Base-by-base conservation (phyloP, 2,797 vertebrate genomes). In the Phrynocephalus vlangalii region DNA sequence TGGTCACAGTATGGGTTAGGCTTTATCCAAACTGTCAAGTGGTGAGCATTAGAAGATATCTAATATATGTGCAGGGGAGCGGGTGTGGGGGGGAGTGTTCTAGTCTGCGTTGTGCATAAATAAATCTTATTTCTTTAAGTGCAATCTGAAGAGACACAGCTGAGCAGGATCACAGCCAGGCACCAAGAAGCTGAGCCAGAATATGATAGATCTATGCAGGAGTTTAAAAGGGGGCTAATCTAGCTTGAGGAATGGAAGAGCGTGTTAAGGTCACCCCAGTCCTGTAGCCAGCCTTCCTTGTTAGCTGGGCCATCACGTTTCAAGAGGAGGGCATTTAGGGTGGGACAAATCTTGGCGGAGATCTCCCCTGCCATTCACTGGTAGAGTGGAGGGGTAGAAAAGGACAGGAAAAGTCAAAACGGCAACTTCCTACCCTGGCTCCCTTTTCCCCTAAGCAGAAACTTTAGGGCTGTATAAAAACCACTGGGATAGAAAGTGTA, bases 1-100 rank as follows among this genome's bases (percentile, higher is more conserved):
- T 83, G 82, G 72, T 88, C 82, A 83, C 33, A 70, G 75, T 77
- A 79, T 28, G 86, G 66, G 67, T 60, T 79, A 88, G 86, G 82
- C 33, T 88, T 88, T 88, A 88, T 83, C 33, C 26, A 38, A 71
- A 71, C 66, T 88, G 66, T 83, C 82, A 88, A 88, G 75, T 48
- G 50, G 30, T 78, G 52, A 79, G 66, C 75, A 79, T 20, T 48
- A 76, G 52, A 83, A 82, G 63, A 82, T 82, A 82, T 30, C 66
- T 50, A 56, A 79, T 70, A 52, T 48, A 48, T 71, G 70, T 22
- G 60, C 20, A 18, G 60, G 18, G 15, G 56, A 60, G 56, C 1
- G 2, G 18, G 56, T 8, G 56, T 8, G 18, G 15, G 18, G 18
- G 60, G 16, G 60, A 63, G 18, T n/a, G 16, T 86, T 50, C 48